These are phyloP conservation scores for Steatocranus sp. DNA, from an alignment of 2,797 vertebrate genomes.

Conservation along the genomic window DNA sequence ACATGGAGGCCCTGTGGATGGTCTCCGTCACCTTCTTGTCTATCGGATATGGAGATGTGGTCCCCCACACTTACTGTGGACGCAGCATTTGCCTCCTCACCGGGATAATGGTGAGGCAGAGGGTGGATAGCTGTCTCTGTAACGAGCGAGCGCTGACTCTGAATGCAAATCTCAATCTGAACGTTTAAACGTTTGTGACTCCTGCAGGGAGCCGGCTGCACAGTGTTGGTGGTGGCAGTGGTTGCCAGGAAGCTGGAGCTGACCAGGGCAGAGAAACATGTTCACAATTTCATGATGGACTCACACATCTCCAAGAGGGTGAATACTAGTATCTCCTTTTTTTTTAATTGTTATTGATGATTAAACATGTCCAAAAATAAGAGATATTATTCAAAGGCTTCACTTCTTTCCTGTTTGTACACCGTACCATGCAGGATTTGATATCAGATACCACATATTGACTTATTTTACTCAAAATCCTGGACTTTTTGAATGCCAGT, in stretches of 20 bases:
- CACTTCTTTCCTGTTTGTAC: neutral
- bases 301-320: conserved; percentile 92
- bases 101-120: conserved; percentile 87
- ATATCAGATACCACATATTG: too few relatives aligned
- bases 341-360: neutral
- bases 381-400: neutral
- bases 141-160: accelerated
- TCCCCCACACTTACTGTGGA: conserved; percentile 94
- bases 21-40: conserved; percentile 96
- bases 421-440: neutral
- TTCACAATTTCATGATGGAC: conserved; percentile 99
- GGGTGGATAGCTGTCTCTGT: neutral
- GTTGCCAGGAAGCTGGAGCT: conserved; percentile 93
- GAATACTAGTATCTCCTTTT: conserved; percentile 10
- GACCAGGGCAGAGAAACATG: conserved; percentile 90
- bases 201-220: conserved; percentile 85
- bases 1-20: conserved; percentile 95
- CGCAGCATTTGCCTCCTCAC: conserved; percentile 93
- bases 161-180: neutral
- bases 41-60: conserved; percentile 94
- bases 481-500: neutral
- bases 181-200: neutral
- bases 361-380: neutral
- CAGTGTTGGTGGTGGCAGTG: conserved; percentile 90
- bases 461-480: neutral